phyloP scores from a whole-genome alignment of 2,113 vertebrate species.

The Hydrolagus affinis region DNA sequence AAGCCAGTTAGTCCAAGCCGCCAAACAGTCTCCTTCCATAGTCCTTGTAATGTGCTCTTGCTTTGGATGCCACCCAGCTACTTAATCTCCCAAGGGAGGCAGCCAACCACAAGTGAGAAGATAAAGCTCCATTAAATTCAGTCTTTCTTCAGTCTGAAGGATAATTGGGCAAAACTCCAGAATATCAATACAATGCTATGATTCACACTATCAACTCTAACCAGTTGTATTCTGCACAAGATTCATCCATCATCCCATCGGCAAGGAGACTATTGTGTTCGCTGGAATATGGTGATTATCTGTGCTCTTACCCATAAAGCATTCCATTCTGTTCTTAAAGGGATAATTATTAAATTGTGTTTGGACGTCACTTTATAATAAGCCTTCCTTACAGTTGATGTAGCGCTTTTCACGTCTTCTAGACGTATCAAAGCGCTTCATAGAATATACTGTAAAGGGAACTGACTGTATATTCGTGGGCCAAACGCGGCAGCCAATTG shows the following conservation, averaged over 20 bases:
- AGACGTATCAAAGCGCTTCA: too few relatives aligned
- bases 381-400: too few relatives aligned
- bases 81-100: not conserved
- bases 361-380: too few relatives aligned
- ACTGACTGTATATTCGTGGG: too few relatives aligned
- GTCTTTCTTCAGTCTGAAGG: not conserved
- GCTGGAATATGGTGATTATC: not conserved
- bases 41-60: not conserved
- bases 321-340: not conserved
- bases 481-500: too few relatives aligned
- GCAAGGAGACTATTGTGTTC: not conserved
- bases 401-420: too few relatives aligned
- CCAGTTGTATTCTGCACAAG: not conserved
- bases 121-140: not conserved
- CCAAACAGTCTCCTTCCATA: not conserved
- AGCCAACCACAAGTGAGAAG: not conserved
- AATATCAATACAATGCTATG: not conserved
- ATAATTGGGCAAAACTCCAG: not conserved
- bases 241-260: not conserved
- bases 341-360: not conserved
- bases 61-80: not conserved
- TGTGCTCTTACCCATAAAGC: not conserved
- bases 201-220: not conserved
- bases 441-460: too few relatives aligned
- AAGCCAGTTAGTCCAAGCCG: not conserved